These are phyloP conservation scores for Carollia perspicillata DNA, from an alignment of 2,113 vertebrate genomes.

Conservation along the genomic window DNA sequence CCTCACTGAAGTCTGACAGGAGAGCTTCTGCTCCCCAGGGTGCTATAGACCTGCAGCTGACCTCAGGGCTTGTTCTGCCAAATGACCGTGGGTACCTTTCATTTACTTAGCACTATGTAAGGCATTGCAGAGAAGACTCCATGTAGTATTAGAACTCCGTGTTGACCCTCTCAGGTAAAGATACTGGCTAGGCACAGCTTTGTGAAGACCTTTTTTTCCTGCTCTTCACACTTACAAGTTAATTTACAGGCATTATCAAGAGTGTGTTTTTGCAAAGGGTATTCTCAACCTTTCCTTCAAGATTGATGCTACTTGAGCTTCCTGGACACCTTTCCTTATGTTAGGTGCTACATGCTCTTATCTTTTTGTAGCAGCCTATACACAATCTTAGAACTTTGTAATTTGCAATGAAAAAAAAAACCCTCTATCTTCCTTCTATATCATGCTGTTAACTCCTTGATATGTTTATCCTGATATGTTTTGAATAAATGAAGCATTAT, in stretches of 20 bases:
- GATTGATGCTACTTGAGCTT: not conserved
- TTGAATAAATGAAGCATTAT: not conserved
- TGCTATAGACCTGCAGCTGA: not conserved
- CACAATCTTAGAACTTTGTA: not conserved
- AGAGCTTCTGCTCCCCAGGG: not conserved
- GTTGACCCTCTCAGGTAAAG: not conserved
- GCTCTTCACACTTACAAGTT: not conserved
- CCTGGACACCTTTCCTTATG: not conserved
- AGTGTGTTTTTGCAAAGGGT: slow-evolving; percentile 10
- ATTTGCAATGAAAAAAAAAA: not conserved
- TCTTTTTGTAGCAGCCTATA: not conserved
- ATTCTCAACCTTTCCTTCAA: not conserved
- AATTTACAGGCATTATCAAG: not conserved
- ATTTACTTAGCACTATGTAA: not conserved
- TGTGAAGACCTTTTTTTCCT: not conserved
- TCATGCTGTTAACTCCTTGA: not conserved
- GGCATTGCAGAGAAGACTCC: not conserved
- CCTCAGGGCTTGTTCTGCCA: not conserved
- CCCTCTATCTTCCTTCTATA: not conserved
- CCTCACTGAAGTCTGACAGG: not conserved
- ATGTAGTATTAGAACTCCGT: not conserved
- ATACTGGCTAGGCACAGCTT: not conserved
- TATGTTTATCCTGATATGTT: not conserved
- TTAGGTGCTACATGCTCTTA: not conserved
- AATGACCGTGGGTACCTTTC: not conserved